Evolutionary conservation across 2,888 invertebrate species (phyloP).

Genomic region (Abrostola triplasia): DNA sequence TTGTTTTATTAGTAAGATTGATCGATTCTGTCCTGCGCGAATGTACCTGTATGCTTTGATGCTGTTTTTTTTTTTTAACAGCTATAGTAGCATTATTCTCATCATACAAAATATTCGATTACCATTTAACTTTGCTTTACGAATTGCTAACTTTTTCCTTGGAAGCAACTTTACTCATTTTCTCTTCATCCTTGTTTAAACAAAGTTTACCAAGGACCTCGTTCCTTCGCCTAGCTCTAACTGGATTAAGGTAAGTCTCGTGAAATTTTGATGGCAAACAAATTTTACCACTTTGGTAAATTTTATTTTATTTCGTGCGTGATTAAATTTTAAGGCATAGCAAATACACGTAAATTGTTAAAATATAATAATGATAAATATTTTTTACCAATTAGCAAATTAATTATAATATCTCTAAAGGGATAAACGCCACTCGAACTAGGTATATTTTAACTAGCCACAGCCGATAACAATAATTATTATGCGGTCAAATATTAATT

Average conservation of each 20-base stretch:
- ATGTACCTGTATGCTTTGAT: too few relatives aligned
- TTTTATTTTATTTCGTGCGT: conserved; percentile 27
- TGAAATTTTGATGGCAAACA: conserved; percentile 75
- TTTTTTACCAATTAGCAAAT: background rate
- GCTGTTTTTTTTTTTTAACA: too few relatives aligned
- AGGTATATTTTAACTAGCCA: too few relatives aligned
- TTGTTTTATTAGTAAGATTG: background rate
- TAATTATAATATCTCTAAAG: too few relatives aligned
- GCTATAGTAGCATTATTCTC: conserved; percentile 2
- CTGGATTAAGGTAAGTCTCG: conserved; percentile 76
- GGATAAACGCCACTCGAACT: background rate
- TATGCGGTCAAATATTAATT: too few relatives aligned
- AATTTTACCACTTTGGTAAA: conserved; percentile 55
- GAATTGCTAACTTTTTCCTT: conserved; percentile 74
- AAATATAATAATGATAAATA: background rate
- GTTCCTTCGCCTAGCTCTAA: conserved; percentile 74
- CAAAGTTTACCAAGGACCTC: conserved; percentile 74
- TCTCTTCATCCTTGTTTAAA: conserved; percentile 80
- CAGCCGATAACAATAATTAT: too few relatives aligned
- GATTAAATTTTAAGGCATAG: background rate
- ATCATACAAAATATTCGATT: conserved; percentile 69
- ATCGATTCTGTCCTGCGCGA: background rate
- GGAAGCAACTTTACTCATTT: conserved; percentile 84
- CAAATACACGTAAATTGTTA: background rate
- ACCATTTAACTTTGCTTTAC: conserved; percentile 75